Evolutionary conservation across 1,140 invertebrate genomes (phyloP).

Genomic region (Capitella teleta): DNA sequence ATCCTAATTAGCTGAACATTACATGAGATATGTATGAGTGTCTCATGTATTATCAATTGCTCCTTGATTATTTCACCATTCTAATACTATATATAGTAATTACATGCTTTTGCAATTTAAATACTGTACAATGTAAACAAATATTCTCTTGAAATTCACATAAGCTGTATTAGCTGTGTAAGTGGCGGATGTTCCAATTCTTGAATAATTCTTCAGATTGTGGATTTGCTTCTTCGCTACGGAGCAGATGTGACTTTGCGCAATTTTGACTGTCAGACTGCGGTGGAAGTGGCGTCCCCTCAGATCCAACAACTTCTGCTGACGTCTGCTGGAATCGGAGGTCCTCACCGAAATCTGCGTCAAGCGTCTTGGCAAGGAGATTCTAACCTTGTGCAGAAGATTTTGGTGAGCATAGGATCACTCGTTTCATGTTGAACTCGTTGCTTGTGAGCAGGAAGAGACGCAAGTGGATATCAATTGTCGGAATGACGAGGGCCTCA

Average conservation of each 20-base stretch:
- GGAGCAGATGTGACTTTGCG: conserved; percentile 34
- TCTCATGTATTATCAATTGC: background rate
- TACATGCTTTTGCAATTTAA: too few species aligned
- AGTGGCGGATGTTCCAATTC: too few species aligned
- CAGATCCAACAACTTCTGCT: conserved; percentile 28
- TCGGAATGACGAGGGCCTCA: conserved; percentile 32
- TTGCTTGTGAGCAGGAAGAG: conserved; percentile 15
- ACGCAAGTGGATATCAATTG: conserved; percentile 29
- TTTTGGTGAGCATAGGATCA: conserved; percentile 23
- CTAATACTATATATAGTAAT: too few species aligned
- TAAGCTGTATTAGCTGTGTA: too few species aligned
- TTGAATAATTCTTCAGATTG: conserved; percentile 29
- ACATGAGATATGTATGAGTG: background rate
- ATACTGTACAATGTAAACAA: too few species aligned
- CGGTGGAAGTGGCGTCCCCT: conserved; percentile 30
- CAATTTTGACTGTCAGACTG: conserved; percentile 35
- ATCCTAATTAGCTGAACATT: background rate
- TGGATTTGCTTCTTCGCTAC: conserved; percentile 31
- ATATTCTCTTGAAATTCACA: too few species aligned
- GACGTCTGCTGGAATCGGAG: conserved; percentile 27
- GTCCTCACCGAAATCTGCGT: conserved; percentile 24
- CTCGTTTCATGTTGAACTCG: background rate
- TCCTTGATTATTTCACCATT: too few species aligned
- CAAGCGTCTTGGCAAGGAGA: conserved; percentile 40
- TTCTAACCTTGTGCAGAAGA: conserved; percentile 20